Evolutionary conservation across 2,113 vertebrate species (phyloP), one percentile per base, ranked within the genome.

Genomic region (Erpornis zantholeuca): DNA sequence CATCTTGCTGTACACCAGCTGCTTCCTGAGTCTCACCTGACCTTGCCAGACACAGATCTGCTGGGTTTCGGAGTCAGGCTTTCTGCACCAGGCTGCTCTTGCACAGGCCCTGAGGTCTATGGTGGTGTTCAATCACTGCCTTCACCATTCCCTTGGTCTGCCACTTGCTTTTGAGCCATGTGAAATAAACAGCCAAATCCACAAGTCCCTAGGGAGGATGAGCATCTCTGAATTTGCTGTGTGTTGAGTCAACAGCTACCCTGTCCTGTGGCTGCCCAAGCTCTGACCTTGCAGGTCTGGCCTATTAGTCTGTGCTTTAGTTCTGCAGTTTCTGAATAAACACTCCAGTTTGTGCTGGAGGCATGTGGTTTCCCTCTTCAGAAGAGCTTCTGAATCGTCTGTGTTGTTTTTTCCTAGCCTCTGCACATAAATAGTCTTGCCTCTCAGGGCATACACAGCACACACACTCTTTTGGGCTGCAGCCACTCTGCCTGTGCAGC

Each of bases 321-420:
- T 35, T 66, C 60, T 75, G 52, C 61, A 79, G 25, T 77, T 90
- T 52, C 68, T 91, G 64, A 77, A 65, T 73, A 95, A 95, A 94
- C 54, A 94, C 60, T 49, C 63, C 20, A 27, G 0, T 4, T 75
- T 11, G 12, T 68, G 56, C 86, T 50, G 60, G 14, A 76, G 72
- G 76, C 33, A 29, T 78, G 81, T 2, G 12, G 77, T 77, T 89
- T 92, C 31, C 38, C 33, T 66, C 72, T 63, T 70, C 69, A 54
- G 81, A 91, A 87, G 60, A 75, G 38, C 16, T 60, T 12, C 52
- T 5, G 1, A 33, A 63, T 70, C 23, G 15, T 54, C 38, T 61
- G 20, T 77, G 72, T 86, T 84, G 54, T 1, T 92, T 86, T 95
- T 94, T 71, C 72, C 56, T 44, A 29, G 49, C 38, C 38, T 71